A percentile compares a stretch with the other conserved stretches of the same genome.
phyloP scores from a whole-genome alignment of 2,888 invertebrate genomes.

The Hemithea aestivaria region DNA sequence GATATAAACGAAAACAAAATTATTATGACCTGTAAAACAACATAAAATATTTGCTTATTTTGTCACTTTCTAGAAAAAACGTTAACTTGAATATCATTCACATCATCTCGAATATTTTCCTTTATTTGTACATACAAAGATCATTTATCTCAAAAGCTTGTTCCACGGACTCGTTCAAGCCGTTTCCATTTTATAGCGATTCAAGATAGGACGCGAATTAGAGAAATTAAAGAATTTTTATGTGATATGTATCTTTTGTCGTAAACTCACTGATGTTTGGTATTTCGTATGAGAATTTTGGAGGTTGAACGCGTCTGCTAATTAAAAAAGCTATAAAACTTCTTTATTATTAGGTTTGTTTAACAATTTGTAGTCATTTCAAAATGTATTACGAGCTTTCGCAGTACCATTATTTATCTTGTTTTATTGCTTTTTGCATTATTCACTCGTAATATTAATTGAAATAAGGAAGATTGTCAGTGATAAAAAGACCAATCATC shows the following conservation, averaged over 20 bases:
- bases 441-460: no score
- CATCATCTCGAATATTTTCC: neutral
- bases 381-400: no score
- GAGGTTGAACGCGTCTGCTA: constrained; percentile 14
- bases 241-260: constrained; percentile 34
- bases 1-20: no score
- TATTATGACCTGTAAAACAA: no score
- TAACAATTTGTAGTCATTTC: no score
- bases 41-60: no score
- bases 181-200: constrained; percentile 42
- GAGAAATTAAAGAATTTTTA: constrained; percentile 35
- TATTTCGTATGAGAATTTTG: constrained; percentile 24
- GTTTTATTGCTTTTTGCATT: no score
- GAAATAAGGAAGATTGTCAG: no score
- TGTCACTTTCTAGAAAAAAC: no score
- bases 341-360: no score
- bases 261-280: constrained; percentile 23
- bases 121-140: constrained; percentile 20
- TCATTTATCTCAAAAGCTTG: constrained; percentile 18
- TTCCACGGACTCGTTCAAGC: constrained; percentile 20
- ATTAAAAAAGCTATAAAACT: constrained; percentile 12
- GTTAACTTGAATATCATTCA: constrained; percentile 1
- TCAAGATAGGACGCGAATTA: constrained; percentile 41
- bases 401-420: no score
- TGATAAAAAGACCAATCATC: no score